Conservation (phyloP, 2,888 invertebrate species). For the Lysandra coridon region DNA sequence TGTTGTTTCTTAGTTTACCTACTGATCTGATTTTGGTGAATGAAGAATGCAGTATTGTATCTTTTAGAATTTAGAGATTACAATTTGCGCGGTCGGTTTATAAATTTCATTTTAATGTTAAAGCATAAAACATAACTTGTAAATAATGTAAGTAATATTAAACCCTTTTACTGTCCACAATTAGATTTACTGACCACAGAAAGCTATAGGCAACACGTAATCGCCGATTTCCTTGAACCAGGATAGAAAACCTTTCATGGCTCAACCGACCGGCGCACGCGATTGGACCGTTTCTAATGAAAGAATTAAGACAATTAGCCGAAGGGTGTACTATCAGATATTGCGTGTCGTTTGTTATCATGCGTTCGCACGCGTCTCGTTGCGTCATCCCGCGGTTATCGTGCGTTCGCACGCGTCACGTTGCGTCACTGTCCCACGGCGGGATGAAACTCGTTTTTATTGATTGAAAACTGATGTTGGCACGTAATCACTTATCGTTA, state of each 20-base stretch:
- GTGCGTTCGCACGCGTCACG: constrained; percentile 29
- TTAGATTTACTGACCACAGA: neutral
- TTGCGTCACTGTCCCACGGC: constrained; percentile 6
- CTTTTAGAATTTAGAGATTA: too few relatives aligned
- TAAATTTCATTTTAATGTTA: neutral
- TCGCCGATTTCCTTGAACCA: constrained; percentile 8
- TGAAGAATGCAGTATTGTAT: too few relatives aligned
- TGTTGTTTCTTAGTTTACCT: too few relatives aligned
- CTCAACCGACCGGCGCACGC: neutral
- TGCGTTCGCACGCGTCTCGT: constrained; percentile 10
- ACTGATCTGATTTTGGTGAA: too few relatives aligned
- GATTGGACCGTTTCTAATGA: constrained; percentile 7
- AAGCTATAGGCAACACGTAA: neutral
- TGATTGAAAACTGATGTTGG: constrained; percentile 14
- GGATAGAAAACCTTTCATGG: constrained; percentile 16
- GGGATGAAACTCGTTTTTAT: constrained; percentile 14
- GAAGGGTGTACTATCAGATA: constrained; percentile 15
- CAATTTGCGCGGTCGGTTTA: neutral
- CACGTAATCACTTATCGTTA: constrained; percentile 18
- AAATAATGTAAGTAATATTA: neutral
- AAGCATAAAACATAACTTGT: neutral
- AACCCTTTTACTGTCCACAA: neutral
- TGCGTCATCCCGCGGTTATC: constrained; percentile 30
- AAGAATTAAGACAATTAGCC: constrained; percentile 11
- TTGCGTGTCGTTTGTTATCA: constrained; percentile 8